phyloP scores from a whole-genome alignment of 2,888 invertebrate genomes.

The Melieria crassipennis region DNA sequence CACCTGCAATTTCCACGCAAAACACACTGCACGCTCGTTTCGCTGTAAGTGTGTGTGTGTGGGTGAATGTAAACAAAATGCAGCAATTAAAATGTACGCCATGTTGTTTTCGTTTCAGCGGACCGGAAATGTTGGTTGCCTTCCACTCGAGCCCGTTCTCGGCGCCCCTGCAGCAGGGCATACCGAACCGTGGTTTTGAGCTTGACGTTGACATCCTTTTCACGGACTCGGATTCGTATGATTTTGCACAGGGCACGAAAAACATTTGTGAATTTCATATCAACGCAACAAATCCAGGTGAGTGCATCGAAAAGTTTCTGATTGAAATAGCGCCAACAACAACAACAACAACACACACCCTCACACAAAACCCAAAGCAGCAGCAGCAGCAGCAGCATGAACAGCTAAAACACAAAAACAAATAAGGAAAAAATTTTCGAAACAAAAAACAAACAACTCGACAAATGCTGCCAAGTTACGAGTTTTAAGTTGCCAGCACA shows the following conservation, averaged over 20 bases:
- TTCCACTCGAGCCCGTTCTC: constrained; percentile 88
- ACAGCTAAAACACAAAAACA: no score
- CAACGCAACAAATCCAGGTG: constrained; percentile 73
- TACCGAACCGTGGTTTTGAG: constrained; percentile 82
- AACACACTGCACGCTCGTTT: no score
- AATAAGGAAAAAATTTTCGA: no score
- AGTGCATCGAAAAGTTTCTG: constrained; percentile 40
- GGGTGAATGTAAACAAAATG: not conserved
- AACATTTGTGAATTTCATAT: constrained; percentile 77
- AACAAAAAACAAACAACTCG: no score
- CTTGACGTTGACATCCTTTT: constrained; percentile 88
- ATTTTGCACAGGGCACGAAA: constrained; percentile 74
- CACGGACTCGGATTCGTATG: constrained; percentile 86
- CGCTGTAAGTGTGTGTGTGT: no score
- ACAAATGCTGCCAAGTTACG: no score
- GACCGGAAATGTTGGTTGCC: constrained; percentile 86
- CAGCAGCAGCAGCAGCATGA: no score
- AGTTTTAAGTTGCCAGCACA: no score
- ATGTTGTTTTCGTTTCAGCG: constrained; percentile 64
- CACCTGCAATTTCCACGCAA: no score
- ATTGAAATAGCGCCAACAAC: no score
- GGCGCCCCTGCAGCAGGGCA: constrained; percentile 76
- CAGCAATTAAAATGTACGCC: not conserved
- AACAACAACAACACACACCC: no score
- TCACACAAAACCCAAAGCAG: no score